phyloP scores from a whole-genome alignment of 2,888 invertebrate species.

The Caenorhabditis sulstoni region DNA sequence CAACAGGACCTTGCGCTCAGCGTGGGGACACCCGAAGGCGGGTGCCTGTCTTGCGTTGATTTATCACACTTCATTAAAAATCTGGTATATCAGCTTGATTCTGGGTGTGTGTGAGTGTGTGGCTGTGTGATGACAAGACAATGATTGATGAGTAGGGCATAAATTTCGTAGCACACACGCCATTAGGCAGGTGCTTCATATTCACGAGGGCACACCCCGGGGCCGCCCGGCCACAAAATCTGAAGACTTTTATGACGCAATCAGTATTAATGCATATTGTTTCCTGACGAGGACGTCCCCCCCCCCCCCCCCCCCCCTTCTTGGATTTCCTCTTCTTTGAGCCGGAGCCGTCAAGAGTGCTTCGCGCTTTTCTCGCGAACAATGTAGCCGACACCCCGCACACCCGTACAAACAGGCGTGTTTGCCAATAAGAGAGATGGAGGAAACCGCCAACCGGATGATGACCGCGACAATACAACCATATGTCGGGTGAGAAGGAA shows the following conservation, averaged over 20 bases:
- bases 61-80: slow-evolving; percentile 54
- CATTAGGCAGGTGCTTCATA: slow-evolving; percentile 12
- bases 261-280: background rate
- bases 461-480: slow-evolving; percentile 25
- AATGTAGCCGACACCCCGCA: slow-evolving; percentile 26
- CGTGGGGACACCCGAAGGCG: too few species aligned
- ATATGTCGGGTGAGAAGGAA: slow-evolving; percentile 28
- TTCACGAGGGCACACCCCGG: slow-evolving; percentile 30
- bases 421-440: slow-evolving; percentile 10
- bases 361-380: slow-evolving; percentile 13
- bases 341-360: slow-evolving; percentile 26
- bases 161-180: slow-evolving; percentile 4
- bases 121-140: slow-evolving; percentile 16
- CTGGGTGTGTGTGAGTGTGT: background rate
- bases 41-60: slow-evolving; percentile 2
- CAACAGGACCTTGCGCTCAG: too few species aligned
- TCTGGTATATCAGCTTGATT: slow-evolving; percentile 33
- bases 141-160: slow-evolving; percentile 21
- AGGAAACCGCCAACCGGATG: slow-evolving; percentile 39
- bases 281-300: background rate
- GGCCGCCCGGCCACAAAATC: background rate
- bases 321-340: slow-evolving; percentile 26
- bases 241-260: slow-evolving; percentile 40
- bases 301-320: slow-evolving; percentile 16
- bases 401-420: slow-evolving; percentile 3